Evolutionary conservation across 1,140 invertebrate species (phyloP).

Genomic region (Ditylenchus dipsaci): DNA sequence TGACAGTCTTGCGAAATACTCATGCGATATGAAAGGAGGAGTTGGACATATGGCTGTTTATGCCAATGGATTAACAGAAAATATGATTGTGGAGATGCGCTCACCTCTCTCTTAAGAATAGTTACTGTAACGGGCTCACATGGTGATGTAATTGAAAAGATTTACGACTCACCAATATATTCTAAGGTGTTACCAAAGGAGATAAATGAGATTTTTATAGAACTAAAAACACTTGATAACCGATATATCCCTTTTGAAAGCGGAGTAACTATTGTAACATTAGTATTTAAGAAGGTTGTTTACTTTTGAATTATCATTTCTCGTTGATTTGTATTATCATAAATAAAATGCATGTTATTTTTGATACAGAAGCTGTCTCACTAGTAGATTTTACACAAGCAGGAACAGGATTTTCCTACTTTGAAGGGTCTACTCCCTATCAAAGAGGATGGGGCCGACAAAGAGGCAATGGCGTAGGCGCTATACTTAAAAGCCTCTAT

Average conservation of each 20-base stretch:
- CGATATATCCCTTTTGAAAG: conserved; percentile 6
- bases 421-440: conserved; percentile 3
- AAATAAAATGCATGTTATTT: conserved; percentile 10
- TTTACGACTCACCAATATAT: conserved; percentile 20
- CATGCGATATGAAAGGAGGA: conserved; percentile 9
- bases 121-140: conserved; percentile 1
- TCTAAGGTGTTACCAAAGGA: conserved; percentile 6
- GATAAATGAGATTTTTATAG: conserved; percentile 18
- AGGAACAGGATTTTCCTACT: neutral
- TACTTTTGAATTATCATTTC: neutral
- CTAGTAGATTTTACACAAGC: conserved; percentile 3
- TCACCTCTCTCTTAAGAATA: conserved; percentile 11
- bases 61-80: neutral
- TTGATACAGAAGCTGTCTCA: conserved; percentile 6
- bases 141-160: conserved; percentile 5
- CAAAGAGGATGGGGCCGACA: conserved; percentile 14
- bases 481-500: conserved; percentile 2
- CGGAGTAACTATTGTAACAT: conserved; percentile 5
- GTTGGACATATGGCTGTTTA: conserved; percentile 11
- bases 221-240: conserved; percentile 13
- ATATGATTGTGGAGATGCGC: conserved; percentile 13
- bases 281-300: conserved; percentile 21
- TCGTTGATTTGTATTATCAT: neutral
- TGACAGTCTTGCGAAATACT: conserved; percentile 2
- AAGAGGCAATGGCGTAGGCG: neutral